These are phyloP conservation scores for Hetaerina titia DNA, from an alignment of 2,888 invertebrate species.

Conservation along the genomic window DNA sequence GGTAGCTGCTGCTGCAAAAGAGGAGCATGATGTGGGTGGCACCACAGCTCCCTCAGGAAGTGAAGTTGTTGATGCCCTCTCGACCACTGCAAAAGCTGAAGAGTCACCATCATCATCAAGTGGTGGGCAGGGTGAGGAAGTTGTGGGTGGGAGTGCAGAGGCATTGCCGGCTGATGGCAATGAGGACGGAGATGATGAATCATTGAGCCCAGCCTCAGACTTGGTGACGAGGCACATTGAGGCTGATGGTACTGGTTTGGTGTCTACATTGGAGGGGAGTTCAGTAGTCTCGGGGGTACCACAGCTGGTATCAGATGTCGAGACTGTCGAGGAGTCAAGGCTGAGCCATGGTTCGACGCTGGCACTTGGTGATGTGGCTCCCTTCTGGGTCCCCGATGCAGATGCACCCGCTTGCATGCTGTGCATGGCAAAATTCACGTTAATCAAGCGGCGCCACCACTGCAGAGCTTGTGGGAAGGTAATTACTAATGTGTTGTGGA, in stretches of 20 bases:
- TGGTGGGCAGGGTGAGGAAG: background rate
- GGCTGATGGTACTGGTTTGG: background rate
- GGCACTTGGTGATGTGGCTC: slow-evolving; percentile 85
- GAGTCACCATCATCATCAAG: background rate
- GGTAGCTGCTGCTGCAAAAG: background rate
- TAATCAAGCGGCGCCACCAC: slow-evolving; percentile 89
- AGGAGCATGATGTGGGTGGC: background rate
- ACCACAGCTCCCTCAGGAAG: background rate
- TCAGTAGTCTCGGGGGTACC: too few relatives aligned
- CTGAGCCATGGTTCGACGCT: background rate
- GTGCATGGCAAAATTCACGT: slow-evolving; percentile 88
- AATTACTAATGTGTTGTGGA: slow-evolving; percentile 63
- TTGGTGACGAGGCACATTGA: background rate
- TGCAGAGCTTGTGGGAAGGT: slow-evolving; percentile 92
- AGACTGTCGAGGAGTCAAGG: background rate
- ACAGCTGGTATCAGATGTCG: background rate
- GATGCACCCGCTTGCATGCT: slow-evolving; percentile 90
- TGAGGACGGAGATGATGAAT: slow-evolving; percentile 1
- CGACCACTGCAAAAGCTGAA: background rate
- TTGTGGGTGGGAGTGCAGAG: background rate
- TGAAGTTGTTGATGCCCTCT: background rate
- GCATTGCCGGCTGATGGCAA: background rate
- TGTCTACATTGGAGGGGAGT: background rate
- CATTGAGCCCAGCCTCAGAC: background rate
- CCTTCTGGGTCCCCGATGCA: slow-evolving; percentile 92